A percentile compares a stretch with the other conserved stretches of the same genome.
These are phyloP conservation scores for Chiloscyllium plagiosum DNA, from an alignment of 2,113 vertebrate genomes.

Conservation along the genomic window DNA sequence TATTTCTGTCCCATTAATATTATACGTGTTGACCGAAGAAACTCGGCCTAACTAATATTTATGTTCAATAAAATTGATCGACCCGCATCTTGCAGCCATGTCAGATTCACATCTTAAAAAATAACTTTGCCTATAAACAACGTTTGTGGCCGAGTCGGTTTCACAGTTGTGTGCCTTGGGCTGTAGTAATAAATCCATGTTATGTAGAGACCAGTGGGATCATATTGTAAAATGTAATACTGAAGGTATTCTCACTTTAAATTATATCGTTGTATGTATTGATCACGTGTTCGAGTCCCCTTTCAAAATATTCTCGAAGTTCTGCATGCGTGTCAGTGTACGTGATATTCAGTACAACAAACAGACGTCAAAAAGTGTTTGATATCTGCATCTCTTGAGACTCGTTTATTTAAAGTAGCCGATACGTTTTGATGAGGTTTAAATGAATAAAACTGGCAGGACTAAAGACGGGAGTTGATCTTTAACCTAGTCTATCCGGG, in stretches of 20 bases:
- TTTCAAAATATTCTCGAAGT: conserved; percentile 12
- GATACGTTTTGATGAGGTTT: conserved; percentile 33
- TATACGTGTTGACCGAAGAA: neutral
- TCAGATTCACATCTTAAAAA: neutral
- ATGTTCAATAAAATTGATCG: neutral
- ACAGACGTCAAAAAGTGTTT: conserved; percentile 33
- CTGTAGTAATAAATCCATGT: neutral
- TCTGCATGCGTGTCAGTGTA: neutral
- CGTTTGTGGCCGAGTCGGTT: neutral
- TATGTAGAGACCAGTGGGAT: neutral
- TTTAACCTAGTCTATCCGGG: conserved; percentile 27
- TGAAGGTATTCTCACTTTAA: neutral
- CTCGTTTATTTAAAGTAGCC: conserved; percentile 38
- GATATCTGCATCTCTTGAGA: conserved; percentile 33
- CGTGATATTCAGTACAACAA: neutral
- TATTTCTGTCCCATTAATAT: neutral
- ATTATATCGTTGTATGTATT: neutral
- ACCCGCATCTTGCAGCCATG: neutral
- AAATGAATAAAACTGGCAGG: conserved; percentile 35
- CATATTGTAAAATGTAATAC: neutral
- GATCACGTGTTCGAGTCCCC: neutral
- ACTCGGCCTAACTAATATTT: neutral
- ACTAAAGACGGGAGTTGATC: conserved; percentile 37
- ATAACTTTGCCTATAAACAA: neutral
- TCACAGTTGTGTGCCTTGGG: neutral